Base-by-base conservation (phyloP, 2,797 vertebrate species). In the Tangara arthus region DNA sequence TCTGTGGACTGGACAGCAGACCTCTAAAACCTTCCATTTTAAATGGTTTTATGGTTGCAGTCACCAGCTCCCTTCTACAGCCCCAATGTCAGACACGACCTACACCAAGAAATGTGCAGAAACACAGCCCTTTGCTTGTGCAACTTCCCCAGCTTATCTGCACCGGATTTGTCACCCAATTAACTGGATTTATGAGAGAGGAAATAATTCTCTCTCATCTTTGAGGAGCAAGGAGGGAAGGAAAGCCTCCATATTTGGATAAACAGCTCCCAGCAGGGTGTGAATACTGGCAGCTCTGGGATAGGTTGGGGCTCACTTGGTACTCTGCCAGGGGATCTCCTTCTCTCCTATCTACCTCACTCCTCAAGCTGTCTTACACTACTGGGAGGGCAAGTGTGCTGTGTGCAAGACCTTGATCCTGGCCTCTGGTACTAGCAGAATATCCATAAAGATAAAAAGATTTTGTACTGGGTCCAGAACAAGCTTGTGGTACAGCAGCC, bases 191-290 rank as follows among this genome's bases (percentile, higher is more conserved):
- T n/a, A 32, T 27, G 19, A 82, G 15, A 7, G 13, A 71, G 11
- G 8, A 35, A 81, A 82, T 39, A 53, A 30, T 12, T 11, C 5
- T 39, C 18, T 52, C 47, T 76, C 12, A 5, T 28, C 18, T 63
- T 65, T 15, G 24, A 42, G 42, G 12, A 91, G 34, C n/a, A 68
- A 28, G 9, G 24, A 92, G 15, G 17, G n/a, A 71, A 72, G 27
- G 55, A 76, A 86, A 78, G 16, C 35, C 5, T 37, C 15, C 47
- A 11, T 4, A 8, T 7, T 16, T 34, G 6, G 5, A 65, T 11
- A 47, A 91, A 44, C 59, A 89, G 13, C 7, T 69, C 52, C 26
- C 12, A 47, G 2, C 0, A 15, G 0, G 0, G 19, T 50, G 46
- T 37, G 50, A 77, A 47, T 28, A 26, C 8, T 4, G 23, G 35